Conservation (phyloP, 2,113 vertebrate genomes). For the Chauna torquata region DNA sequence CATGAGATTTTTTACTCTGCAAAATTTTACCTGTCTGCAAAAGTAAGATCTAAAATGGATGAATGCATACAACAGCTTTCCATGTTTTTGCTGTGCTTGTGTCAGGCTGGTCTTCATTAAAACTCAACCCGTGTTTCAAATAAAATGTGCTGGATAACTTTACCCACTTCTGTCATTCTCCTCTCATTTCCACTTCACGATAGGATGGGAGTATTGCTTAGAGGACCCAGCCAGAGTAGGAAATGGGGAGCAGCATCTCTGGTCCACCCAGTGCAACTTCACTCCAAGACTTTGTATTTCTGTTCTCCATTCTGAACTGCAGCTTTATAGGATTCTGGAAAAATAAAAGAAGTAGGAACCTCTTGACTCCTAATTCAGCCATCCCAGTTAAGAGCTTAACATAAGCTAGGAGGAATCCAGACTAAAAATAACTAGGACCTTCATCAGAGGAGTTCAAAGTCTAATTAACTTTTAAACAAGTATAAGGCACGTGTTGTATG, state of each 20-base stretch:
- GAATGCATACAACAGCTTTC: background rate
- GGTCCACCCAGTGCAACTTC: fast-evolving
- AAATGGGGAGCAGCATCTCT: background rate
- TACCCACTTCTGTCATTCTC: background rate
- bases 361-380: background rate
- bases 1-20: background rate
- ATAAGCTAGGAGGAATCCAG: background rate
- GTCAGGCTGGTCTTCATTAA: background rate
- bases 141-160: background rate
- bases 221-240: background rate
- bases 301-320: background rate
- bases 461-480: background rate
- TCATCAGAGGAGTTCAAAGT: background rate
- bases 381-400: background rate
- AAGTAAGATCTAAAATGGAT: background rate
- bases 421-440: background rate
- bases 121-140: background rate
- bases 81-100: background rate
- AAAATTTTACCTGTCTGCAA: background rate
- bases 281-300: background rate
- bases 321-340: background rate
- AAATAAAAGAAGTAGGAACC: background rate
- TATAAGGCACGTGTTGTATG: background rate
- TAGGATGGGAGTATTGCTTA: background rate
- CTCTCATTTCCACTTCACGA: background rate